Evolutionary conservation across 2,888 invertebrate genomes (phyloP), one percentile per base, ranked within the genome.

Genomic region (Automeris io): DNA sequence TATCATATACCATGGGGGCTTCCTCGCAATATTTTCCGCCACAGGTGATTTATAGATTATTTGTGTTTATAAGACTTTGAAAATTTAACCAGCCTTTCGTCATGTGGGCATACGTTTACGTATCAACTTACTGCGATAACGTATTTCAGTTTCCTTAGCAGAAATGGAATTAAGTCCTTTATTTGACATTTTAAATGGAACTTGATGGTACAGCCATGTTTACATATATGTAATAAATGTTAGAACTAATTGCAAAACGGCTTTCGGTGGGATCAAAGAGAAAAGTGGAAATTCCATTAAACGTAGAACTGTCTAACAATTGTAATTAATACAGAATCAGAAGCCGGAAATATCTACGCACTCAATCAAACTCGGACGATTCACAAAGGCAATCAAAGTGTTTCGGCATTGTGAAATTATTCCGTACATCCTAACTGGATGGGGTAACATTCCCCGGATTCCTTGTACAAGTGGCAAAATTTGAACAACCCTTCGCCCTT

Each of bases 351-450:
- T 82, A 81, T 82, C 78, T 74, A 54, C 57, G 55, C 63, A 71
- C 77, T 83, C 80, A 81, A 82, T 82, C 83, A 82, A 82, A 83
- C 80, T 64, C 66, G 53, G 52, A 57, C 54, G 60, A 61, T 57
- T 63, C 68, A 78, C 80, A 80, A 80, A 82, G 81, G 83, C 83
- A 82, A 85, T 83, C 82, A 82, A 71, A 75, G 50, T 61, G 66
- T 54, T 32, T 65, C 65, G 60, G 70, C 76, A 78, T 68, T 64
- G 74, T 64, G 70, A 73, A 79, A 80, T 81, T 75, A 74, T 75
- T 76, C 78, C 57, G 73, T 61, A 70, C 75, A 70, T 73, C 64
- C 58, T 55, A 55, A 57, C 57, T 16, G 36, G 21, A 25, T 25
- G 33, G 39, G 52, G 33, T 41, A 50, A 52, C 68, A 77, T 81